These are phyloP conservation scores for Dasysyrphus tricinctus DNA, from an alignment of 2,888 invertebrate genomes.

Conservation along the genomic window DNA sequence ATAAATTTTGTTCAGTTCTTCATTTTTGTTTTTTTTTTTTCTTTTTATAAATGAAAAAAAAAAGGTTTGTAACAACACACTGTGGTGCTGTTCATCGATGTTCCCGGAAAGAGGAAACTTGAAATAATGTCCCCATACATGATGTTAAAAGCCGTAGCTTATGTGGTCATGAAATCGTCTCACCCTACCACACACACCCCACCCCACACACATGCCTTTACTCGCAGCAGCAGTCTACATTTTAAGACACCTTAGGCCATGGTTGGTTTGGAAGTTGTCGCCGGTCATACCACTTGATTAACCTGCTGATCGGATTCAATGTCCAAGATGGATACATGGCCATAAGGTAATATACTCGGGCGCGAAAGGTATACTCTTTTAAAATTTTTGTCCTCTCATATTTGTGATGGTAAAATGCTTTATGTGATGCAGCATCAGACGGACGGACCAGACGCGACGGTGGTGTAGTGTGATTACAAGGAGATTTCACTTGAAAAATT, in stretches of 20 bases:
- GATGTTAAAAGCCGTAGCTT: conserved; percentile 61
- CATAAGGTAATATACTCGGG: conserved; percentile 63
- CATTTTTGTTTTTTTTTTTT: conserved; percentile 9
- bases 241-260: conserved; percentile 40
- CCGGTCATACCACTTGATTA: conserved; percentile 69
- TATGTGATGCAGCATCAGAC: conserved; percentile 16
- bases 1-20: conserved; percentile 61
- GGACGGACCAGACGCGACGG: conserved; percentile 10
- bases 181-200: not conserved
- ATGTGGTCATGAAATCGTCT: conserved; percentile 50
- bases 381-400: conserved; percentile 66
- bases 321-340: conserved; percentile 73
- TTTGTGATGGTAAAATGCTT: conserved; percentile 48
- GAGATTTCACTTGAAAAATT: conserved; percentile 46
- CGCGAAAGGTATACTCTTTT: conserved; percentile 42
- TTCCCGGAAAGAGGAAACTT: conserved; percentile 69
- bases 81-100: conserved; percentile 38
- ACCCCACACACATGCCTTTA: conserved; percentile 27
- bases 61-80: conserved; percentile 18
- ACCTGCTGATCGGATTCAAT: conserved; percentile 74
- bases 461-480: conserved; percentile 54
- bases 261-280: conserved; percentile 60
- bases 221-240: not conserved
- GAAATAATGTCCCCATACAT: conserved; percentile 48
- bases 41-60: not conserved